These are phyloP conservation scores for Drosophila atripex DNA, from an alignment of 2,888 invertebrate species.

Conservation along the genomic window DNA sequence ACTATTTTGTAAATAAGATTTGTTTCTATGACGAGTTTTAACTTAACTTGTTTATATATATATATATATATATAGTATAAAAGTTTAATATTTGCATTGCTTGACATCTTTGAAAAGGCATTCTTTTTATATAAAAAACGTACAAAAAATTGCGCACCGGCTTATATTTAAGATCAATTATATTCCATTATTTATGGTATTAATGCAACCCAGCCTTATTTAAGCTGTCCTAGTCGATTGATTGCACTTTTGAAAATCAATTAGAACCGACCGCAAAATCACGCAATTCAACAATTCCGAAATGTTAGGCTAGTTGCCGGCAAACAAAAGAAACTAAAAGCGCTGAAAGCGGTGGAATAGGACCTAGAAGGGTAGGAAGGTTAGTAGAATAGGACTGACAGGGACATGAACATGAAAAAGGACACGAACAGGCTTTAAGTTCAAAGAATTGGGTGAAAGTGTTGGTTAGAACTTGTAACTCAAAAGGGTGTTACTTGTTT, in stretches of 20 bases:
- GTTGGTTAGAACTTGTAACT: slow-evolving; percentile 9
- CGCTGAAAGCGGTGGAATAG: not conserved
- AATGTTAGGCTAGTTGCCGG: slow-evolving; percentile 26
- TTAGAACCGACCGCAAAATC: slow-evolving; percentile 62
- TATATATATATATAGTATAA: not conserved
- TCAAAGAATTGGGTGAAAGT: slow-evolving; percentile 42
- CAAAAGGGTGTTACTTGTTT: slow-evolving; percentile 21
- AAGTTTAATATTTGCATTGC: not conserved
- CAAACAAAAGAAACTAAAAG: slow-evolving; percentile 21
- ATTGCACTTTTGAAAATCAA: slow-evolving; percentile 59
- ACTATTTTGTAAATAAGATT: not conserved
- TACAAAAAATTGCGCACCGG: not conserved
- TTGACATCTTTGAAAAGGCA: no score
- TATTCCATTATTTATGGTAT: slow-evolving; percentile 3
- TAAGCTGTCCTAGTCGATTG: slow-evolving; percentile 31
- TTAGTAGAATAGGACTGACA: slow-evolving; percentile 11
- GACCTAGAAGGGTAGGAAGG: slow-evolving; percentile 9
- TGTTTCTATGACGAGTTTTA: not conserved
- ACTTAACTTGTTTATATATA: not conserved
- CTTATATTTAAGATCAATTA: slow-evolving; percentile 3
- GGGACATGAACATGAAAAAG: slow-evolving; percentile 28
- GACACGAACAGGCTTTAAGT: slow-evolving; percentile 42
- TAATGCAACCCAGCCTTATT: slow-evolving; percentile 2
- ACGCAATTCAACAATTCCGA: slow-evolving; percentile 67
- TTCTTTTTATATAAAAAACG: not conserved